These are phyloP conservation scores for Mesoligia furuncula DNA, from an alignment of 2,888 invertebrate species.

Conservation along the genomic window DNA sequence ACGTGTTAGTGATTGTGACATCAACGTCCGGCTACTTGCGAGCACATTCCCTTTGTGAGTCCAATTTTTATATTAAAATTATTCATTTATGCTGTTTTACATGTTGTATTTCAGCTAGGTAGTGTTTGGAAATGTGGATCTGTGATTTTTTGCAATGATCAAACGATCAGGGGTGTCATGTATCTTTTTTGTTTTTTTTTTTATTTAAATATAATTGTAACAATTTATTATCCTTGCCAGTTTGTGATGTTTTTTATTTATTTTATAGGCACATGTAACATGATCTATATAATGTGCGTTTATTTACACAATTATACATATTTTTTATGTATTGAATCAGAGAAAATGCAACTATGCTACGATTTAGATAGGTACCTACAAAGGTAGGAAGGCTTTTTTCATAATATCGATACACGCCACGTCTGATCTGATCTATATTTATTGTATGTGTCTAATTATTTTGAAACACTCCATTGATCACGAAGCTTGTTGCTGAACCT, in stretches of 20 bases:
- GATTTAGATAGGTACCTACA: background rate
- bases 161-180: constrained; percentile 52
- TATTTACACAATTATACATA: background rate
- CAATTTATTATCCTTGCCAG: constrained; percentile 30
- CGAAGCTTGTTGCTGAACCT: constrained; percentile 63
- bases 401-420: constrained; percentile 15
- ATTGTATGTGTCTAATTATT: constrained; percentile 49
- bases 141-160: constrained; percentile 59
- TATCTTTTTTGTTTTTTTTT: constrained; percentile 30
- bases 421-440: constrained; percentile 49
- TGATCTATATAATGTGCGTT: background rate
- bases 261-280: background rate
- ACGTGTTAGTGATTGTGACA: constrained; percentile 61
- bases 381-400: background rate
- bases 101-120: constrained; percentile 42
- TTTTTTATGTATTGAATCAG: background rate
- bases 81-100: constrained; percentile 42
- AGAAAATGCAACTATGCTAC: background rate
- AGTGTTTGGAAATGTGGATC: constrained; percentile 53
- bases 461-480: constrained; percentile 57
- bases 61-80: constrained; percentile 39
- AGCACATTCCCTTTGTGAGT: constrained; percentile 57
- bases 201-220: background rate
- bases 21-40: constrained; percentile 41
- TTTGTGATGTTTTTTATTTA: constrained; percentile 21